phyloP scores from a whole-genome alignment of 2,113 vertebrate species.

The Chelonoidis abingdonii region DNA sequence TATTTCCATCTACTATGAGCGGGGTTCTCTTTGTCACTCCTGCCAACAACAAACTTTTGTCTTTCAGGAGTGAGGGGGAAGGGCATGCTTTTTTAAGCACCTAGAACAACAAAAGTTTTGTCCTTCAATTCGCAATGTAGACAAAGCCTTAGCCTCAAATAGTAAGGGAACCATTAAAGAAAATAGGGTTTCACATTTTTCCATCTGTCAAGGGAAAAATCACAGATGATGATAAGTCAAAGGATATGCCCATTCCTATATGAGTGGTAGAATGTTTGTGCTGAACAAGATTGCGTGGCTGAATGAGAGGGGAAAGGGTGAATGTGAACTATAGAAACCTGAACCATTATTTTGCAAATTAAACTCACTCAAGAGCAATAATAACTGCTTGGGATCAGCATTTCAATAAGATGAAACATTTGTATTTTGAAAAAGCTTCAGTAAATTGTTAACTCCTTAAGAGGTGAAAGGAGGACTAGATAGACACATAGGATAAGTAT shows the following conservation, averaged over 20 bases:
- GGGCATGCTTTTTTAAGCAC: too few relatives aligned
- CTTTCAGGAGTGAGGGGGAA: too few relatives aligned
- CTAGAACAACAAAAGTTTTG: too few relatives aligned
- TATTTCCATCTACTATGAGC: too few relatives aligned
- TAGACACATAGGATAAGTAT: accelerated
- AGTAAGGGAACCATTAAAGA: slow-evolving; percentile 51
- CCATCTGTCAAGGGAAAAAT: slow-evolving; percentile 58
- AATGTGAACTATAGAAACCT: slow-evolving; percentile 31
- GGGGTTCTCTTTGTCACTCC: too few relatives aligned
- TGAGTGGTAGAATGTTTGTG: slow-evolving; percentile 30
- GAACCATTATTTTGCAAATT: slow-evolving; percentile 31
- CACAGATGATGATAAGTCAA: slow-evolving; percentile 41
- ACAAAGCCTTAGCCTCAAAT: background rate
- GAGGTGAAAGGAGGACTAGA: background rate
- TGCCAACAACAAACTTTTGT: too few relatives aligned
- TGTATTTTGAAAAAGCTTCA: background rate
- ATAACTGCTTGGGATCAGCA: slow-evolving; percentile 39
- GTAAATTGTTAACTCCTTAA: background rate
- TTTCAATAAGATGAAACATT: background rate
- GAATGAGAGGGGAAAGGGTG: slow-evolving; percentile 47
- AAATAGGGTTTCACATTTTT: slow-evolving; percentile 52
- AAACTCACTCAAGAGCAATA: slow-evolving; percentile 33
- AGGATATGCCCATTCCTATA: slow-evolving; percentile 45
- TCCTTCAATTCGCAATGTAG: too few relatives aligned
- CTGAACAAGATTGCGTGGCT: slow-evolving; percentile 33